Conservation (phyloP, 2,888 invertebrate species). For the Himalopsyche anomala region DNA sequence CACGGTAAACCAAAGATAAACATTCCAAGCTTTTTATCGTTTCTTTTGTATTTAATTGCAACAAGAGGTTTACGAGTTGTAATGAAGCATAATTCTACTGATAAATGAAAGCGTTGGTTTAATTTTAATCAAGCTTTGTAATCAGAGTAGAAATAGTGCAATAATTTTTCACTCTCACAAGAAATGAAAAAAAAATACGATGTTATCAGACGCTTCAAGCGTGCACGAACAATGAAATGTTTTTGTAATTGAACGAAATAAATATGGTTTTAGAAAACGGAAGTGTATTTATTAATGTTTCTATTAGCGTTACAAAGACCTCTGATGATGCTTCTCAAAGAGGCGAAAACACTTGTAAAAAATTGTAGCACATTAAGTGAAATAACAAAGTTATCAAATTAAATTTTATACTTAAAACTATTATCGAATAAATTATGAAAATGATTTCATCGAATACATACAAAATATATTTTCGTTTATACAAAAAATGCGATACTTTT, state of each 20-base stretch:
- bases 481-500: too few relatives aligned
- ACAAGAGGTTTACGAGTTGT: background rate
- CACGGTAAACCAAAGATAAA: background rate
- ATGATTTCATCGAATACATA: too few relatives aligned
- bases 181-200: background rate
- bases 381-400: too few relatives aligned
- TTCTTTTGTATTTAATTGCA: slow-evolving; percentile 17
- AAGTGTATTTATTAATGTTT: too few relatives aligned
- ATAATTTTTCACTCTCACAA: background rate
- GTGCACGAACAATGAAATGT: background rate
- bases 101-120: slow-evolving; percentile 24
- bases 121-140: slow-evolving; percentile 27
- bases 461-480: too few relatives aligned
- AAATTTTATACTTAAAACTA: too few relatives aligned
- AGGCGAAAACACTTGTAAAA: too few relatives aligned
- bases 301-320: too few relatives aligned
- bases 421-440: too few relatives aligned
- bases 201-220: background rate
- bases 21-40: background rate
- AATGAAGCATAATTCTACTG: slow-evolving; percentile 35
- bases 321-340: too few relatives aligned
- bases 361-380: too few relatives aligned
- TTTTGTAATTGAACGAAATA: background rate
- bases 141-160: background rate
- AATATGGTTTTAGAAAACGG: too few relatives aligned